Evolutionary conservation across 2,888 invertebrate species (phyloP).

Genomic region (Scrobipalpa atriplicella): DNA sequence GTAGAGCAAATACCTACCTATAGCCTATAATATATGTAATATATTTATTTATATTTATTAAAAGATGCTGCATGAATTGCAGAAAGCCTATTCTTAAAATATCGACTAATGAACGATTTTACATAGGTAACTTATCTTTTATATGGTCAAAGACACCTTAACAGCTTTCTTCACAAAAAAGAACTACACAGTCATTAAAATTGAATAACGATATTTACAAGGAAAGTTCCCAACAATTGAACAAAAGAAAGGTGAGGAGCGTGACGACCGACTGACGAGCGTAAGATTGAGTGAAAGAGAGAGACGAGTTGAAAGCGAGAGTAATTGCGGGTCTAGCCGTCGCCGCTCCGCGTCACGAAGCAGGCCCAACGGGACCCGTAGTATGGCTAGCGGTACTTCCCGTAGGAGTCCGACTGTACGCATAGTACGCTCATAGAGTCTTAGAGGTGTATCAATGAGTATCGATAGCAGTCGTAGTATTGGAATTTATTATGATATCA

Average conservation of each 20-base stretch:
- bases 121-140: neutral
- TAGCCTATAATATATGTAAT: too few relatives aligned
- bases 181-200: conserved; percentile 20
- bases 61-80: neutral
- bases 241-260: conserved; percentile 42
- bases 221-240: conserved; percentile 35
- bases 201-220: conserved; percentile 24
- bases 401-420: conserved; percentile 46
- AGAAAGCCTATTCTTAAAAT: neutral
- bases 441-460: neutral
- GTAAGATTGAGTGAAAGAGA: conserved; percentile 40
- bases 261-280: conserved; percentile 26
- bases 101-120: neutral
- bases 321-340: conserved; percentile 58
- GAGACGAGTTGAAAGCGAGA: conserved; percentile 72
- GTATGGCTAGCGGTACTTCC: conserved; percentile 62
- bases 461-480: neutral
- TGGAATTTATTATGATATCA: too few relatives aligned
- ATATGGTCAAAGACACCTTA: conserved; percentile 2
- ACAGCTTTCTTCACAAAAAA: conserved; percentile 17
- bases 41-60: too few relatives aligned
- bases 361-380: conserved; percentile 63
- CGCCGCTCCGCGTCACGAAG: conserved; percentile 36
- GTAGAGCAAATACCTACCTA: too few relatives aligned
- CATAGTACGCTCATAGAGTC: conserved; percentile 39